Base-by-base conservation (phyloP, 2,888 invertebrate species). In the Carterocephalus palaemon region DNA sequence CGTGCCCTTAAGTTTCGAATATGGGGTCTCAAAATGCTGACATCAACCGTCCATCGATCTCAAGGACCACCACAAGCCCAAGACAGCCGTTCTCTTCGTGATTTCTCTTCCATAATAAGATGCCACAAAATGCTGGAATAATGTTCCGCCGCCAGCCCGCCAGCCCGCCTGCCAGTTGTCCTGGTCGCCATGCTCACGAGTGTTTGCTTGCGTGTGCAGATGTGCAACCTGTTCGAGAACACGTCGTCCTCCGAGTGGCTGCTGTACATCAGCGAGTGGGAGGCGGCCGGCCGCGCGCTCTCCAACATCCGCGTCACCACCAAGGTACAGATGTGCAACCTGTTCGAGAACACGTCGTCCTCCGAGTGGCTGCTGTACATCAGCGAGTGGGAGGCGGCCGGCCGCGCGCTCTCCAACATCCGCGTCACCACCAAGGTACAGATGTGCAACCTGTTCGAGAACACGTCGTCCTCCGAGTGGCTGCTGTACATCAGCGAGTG, bases 301-400 rank as follows among this genome's bases (percentile, higher is more conserved):
- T 95, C 95, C 68, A 97, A 97, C 82, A 95, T 96, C 52, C 89
- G 95, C 46, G 95, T 93, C 40, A 96, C 96, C 46, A 96, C 96
- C 5, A 96, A 96, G 88, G 94, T 95, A 59, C 17, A 96, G 95
- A 89, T 96, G 76, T 94, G 94, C 75, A 97, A 97, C 79, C 89
- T 97, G 80, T 97, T 96, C 79, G 95, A 95, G 76, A 93, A 95
- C 80, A 82, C 93, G 22, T 94, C 94, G 54, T 93, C 95, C 46
- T 95, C 96, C 0, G 97, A 97, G 78, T 97, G 97, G 97, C 81
- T 96, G 66, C 87, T 97, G 62, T 97, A 97, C 84, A 97, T 97
- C 73, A 96, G 96, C 37, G 96, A 97, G 80, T 97, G 97, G 97
- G 90, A 91, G 29, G 90, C 90, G 66, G 89, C 90, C 59, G 92